Base-by-base conservation (phyloP, 2,113 vertebrate species). In the Otocyon megalotis region DNA sequence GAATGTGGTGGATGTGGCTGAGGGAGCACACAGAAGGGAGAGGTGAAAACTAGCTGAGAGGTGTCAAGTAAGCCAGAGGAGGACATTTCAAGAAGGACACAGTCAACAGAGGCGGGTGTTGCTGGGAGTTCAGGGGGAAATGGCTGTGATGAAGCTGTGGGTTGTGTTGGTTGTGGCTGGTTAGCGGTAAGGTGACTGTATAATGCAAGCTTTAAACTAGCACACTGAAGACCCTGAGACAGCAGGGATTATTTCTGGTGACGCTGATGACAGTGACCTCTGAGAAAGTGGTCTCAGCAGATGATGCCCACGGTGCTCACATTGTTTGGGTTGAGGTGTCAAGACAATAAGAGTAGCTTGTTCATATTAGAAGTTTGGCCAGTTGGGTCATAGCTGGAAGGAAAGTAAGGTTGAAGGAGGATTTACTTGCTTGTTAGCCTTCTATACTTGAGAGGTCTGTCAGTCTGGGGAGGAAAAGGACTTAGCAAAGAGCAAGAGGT, bases 341-440 rank as follows among this genome's bases (percentile, higher is more conserved):
- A 65, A 90, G 63, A 82, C 10, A 77, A 48, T 60, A 19, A 84
- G 50, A 71, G 26, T 32, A 8, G 30, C 37, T n/a, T 89, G 71
- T 35, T 94, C 48, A 74, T 83, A 89, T 69, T 56, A 95, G 67
- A 95, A 48, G 26, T 82, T 77, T 92, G n/a, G 28, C 62, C n/a
- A 26, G 28, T n/a, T 76, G 74, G 11, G 54, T 80, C 60, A 58
- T 37, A 90, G 35, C 11, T 67, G 4, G 43, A 67, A 5, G 17
- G 83, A 26, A 62, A 54, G 63, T 71, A 93, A 82, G 20, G 12
- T n/a, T n/a, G 77, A 56, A 88, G 67, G 5, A 50, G 2, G 43
- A 13, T 83, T 54, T 35, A 56, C 56, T 35, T 58, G 32, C 30
- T 77, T 92, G 50, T 37, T 22, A 54, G 62, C 69, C 93, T 92